Conservation (phyloP, 2,888 invertebrate species). For the Tethea ocularis region DNA sequence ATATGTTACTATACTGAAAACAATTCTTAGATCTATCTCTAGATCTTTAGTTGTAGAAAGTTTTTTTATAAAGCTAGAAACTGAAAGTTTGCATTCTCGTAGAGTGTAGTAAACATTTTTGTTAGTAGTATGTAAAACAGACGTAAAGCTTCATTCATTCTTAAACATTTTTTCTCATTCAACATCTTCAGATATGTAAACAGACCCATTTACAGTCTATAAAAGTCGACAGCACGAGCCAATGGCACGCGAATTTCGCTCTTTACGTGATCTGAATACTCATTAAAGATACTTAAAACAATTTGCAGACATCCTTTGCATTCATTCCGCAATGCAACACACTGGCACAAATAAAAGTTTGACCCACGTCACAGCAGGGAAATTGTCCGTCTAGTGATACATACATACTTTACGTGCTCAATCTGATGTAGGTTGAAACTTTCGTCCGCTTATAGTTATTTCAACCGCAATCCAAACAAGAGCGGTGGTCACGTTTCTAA, state of each 20-base stretch:
- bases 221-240: slow-evolving; percentile 56
- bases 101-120: neutral
- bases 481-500: slow-evolving; percentile 69
- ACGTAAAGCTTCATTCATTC: neutral
- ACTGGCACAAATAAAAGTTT: slow-evolving; percentile 69
- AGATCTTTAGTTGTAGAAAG: neutral
- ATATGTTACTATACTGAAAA: neutral
- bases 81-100: neutral
- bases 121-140: neutral
- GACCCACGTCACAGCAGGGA: slow-evolving; percentile 67
- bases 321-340: slow-evolving; percentile 71
- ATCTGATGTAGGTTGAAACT: slow-evolving; percentile 73
- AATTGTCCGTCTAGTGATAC: slow-evolving; percentile 57
- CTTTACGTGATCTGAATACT: slow-evolving; percentile 57
- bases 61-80: neutral
- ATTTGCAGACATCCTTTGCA: slow-evolving; percentile 67
- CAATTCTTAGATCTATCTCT: no score
- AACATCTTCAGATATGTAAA: slow-evolving; percentile 32
- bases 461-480: slow-evolving; percentile 75
- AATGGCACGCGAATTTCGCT: slow-evolving; percentile 61
- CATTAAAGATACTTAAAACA: slow-evolving; percentile 28
- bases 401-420: slow-evolving; percentile 65
- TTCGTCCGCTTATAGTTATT: slow-evolving; percentile 69
- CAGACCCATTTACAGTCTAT: slow-evolving; percentile 49
- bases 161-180: neutral